Evolutionary conservation across 2,888 invertebrate genomes (phyloP), one percentile per base, ranked within the genome.

Genomic region (Lampropteryx suffumata): DNA sequence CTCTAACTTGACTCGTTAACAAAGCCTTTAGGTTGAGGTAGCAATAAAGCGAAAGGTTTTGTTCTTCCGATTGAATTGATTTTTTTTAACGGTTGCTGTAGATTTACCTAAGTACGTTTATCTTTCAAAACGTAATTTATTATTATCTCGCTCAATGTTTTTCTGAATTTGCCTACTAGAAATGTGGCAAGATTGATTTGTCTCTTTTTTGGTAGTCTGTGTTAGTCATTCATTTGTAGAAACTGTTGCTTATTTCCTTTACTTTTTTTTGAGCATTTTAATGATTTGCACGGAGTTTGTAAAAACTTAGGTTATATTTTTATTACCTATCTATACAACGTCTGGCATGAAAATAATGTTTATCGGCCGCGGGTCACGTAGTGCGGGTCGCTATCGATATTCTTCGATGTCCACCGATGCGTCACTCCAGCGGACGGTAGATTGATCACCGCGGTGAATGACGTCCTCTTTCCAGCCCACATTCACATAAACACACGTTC

Each of bases 401-500:
- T 82, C 75, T 81, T 77, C 74, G 70, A 72, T 75, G 80, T 79
- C 82, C 77, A 71, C 71, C 78, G 76, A 73, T 73, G 79, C 81
- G 84, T 82, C 83, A 80, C 75, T 71, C 67, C 54, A 64, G 67
- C 64, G 62, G 63, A 68, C 61, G 64, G 69, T 77, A 85, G 85
- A 85, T 85, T 85, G 85, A 85, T 85, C 83, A 82, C 84, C 79
- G 68, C 61, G 66, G 62, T 68, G 72, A 77, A 73, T 76, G 81
- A 81, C 75, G 76, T 77, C 62, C 81, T 75, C 74, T 77, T 79
- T 76, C 69, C 71, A 64, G 59, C 68, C 67, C 67, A 67, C 65
- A 63, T 45, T 6, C 17, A 30, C 27, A 46, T 42, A 37, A 8
- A 28, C 44, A 40, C 21, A 24, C 7, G 7, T 1, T 7, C 24